Evolutionary conservation across 2,888 invertebrate genomes (phyloP).

Genomic region (Strigamia transsilvanica): DNA sequence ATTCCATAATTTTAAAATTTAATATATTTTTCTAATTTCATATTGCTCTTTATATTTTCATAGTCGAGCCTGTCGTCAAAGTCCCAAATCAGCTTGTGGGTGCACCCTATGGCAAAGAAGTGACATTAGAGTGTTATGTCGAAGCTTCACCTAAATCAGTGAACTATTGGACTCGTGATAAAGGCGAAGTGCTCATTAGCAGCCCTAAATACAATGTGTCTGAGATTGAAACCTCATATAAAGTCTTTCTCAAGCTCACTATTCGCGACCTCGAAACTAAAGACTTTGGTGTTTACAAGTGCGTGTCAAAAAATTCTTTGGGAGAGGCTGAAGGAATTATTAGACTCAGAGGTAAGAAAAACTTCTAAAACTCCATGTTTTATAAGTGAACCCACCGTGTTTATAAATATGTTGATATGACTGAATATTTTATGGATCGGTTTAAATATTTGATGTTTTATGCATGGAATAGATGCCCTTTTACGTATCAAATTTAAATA

Average conservation of each 20-base stretch:
- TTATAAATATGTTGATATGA: too few relatives aligned
- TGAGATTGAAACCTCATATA: conserved; percentile 84
- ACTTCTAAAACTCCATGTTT: too few relatives aligned
- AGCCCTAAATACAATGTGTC: conserved; percentile 87
- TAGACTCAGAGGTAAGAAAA: conserved; percentile 80
- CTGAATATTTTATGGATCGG: too few relatives aligned
- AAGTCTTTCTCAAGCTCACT: conserved; percentile 88
- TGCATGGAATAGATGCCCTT: too few relatives aligned
- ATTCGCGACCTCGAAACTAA: conserved; percentile 81
- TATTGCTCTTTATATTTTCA: background rate
- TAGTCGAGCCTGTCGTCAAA: conserved; percentile 94
- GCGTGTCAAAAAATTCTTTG: conserved; percentile 91
- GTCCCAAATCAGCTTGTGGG: conserved; percentile 91
- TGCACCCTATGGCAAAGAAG: conserved; percentile 88
- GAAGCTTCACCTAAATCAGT: conserved; percentile 92
- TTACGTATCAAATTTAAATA: too few relatives aligned
- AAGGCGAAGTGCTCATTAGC: conserved; percentile 86
- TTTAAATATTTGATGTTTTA: too few relatives aligned
- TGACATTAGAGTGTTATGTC: conserved; percentile 90
- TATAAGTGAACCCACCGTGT: too few relatives aligned
- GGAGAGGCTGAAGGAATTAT: conserved; percentile 94
- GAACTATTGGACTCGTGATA: conserved; percentile 80
- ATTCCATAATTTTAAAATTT: too few relatives aligned
- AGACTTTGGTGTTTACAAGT: conserved; percentile 91
- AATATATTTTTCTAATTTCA: background rate